A percentile compares a stretch with the other conserved stretches of the same genome.
Conservation (phyloP, 2,797 vertebrate species). For the Microhierax caerulescens region DNA sequence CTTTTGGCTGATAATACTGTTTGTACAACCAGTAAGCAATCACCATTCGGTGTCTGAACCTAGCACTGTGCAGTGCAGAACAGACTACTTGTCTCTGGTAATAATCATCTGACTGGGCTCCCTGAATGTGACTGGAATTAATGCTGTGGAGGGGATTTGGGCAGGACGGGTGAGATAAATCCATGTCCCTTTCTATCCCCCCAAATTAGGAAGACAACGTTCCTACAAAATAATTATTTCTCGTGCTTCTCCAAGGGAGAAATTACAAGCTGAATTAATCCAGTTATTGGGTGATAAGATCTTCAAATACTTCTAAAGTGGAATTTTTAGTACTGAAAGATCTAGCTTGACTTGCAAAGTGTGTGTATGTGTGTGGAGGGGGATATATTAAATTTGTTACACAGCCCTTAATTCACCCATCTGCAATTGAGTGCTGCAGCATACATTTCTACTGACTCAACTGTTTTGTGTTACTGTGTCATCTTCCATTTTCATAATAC, state of each 20-base stretch:
- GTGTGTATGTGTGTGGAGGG: rapidly evolving
- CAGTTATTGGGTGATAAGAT: background rate
- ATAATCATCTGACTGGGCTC: background rate
- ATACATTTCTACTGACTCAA: background rate
- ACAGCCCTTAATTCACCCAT: background rate
- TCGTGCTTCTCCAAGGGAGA: background rate
- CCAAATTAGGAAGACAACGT: background rate
- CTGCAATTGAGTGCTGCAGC: background rate
- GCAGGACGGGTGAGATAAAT: background rate
- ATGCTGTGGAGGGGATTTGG: background rate
- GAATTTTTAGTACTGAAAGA: background rate
- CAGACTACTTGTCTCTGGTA: background rate
- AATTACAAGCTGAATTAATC: background rate
- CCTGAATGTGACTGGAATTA: background rate
- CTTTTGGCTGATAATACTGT: background rate
- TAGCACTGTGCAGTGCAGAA: background rate
- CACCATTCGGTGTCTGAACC: background rate
- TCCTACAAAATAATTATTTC: background rate
- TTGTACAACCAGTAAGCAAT: background rate
- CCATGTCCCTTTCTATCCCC: background rate
- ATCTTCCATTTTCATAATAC: slow-evolving; percentile 27
- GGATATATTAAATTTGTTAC: background rate
- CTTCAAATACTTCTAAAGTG: background rate
- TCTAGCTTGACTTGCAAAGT: background rate
- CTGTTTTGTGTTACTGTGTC: slow-evolving; percentile 1